Percentiles rank a stretch among this genome's conserved stretches.
Evolutionary conservation across 2,797 vertebrate genomes (phyloP).

Genomic region (Apogon talboti): DNA sequence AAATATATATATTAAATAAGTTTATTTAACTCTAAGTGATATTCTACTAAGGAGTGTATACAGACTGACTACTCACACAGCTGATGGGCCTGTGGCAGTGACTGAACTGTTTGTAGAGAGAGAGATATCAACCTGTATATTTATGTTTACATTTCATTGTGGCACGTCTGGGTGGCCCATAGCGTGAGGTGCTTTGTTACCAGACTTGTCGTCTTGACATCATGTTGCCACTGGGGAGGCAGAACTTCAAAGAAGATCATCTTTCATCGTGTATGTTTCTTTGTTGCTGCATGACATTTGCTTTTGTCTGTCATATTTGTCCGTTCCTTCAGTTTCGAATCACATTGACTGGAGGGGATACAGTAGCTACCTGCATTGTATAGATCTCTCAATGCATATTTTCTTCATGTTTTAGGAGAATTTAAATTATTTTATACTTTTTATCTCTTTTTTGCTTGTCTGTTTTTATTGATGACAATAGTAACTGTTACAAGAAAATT

Average conservation of each 20-base stretch:
- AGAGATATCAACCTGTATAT: conserved; percentile 89
- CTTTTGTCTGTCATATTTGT: conserved; percentile 61
- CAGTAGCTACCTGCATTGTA: conserved; percentile 73
- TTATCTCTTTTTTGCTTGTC: conserved; percentile 76
- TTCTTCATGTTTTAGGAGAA: conserved; percentile 87
- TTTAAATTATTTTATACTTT: conserved; percentile 99
- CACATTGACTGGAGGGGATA: conserved; percentile 55
- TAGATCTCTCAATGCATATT: conserved; percentile 79
- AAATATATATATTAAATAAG: conserved; percentile 87
- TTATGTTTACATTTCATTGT: conserved; percentile 88
- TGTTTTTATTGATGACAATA: conserved; percentile 86
- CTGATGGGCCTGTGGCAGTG: conserved; percentile 86
- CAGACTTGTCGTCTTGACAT: conserved; percentile 55
- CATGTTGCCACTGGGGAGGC: conserved; percentile 68
- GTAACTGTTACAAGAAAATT: conserved; percentile 78
- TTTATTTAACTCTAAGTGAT: conserved; percentile 88
- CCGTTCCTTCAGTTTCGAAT: conserved; percentile 53
- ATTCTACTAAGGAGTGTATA: conserved; percentile 87
- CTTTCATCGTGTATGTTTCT: conserved; percentile 67
- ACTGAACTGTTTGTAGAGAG: conserved; percentile 88
- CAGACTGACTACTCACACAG: conserved; percentile 90
- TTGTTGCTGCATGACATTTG: conserved; percentile 76
- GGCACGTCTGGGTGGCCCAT: conserved; percentile 64
- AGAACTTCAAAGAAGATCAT: conserved; percentile 77
- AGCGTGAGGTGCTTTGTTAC: conserved; percentile 56